Conservation (phyloP, 2,888 invertebrate species). For the Polietes domitor region DNA sequence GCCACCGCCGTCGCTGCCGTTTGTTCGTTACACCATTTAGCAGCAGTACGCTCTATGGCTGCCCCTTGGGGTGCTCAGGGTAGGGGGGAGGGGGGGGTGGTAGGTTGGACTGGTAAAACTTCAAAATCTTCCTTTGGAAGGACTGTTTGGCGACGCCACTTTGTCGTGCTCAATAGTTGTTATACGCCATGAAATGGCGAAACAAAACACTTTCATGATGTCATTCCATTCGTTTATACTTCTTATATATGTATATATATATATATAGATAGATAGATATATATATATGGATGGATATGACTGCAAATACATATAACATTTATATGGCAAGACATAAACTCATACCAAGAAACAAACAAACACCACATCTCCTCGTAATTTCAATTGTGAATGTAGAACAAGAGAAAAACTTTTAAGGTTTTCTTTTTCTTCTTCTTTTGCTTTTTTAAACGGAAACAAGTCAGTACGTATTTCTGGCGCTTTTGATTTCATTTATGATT, state of each 20-base stretch:
- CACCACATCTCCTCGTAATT: background rate
- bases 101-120: background rate
- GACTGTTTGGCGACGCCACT: constrained; percentile 18
- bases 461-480: background rate
- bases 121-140: background rate
- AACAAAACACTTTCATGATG: constrained; percentile 22
- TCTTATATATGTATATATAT: too few relatives aligned
- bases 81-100: background rate
- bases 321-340: too few relatives aligned
- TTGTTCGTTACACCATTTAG: constrained; percentile 24
- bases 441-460: background rate
- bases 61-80: background rate
- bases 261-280: background rate
- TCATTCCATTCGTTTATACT: background rate
- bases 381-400: constrained; percentile 28
- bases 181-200: background rate
- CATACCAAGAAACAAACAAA: background rate
- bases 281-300: too few relatives aligned
- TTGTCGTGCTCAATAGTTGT: background rate
- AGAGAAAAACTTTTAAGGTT: constrained; percentile 29
- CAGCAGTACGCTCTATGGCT: background rate
- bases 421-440: background rate
- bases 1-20: too few relatives aligned
- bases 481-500: background rate
- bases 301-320: too few relatives aligned